A percentile compares a stretch with the other conserved stretches of the same genome.
These are phyloP conservation scores for fruit fly (Drosophila melanogaster) DNA, from an alignment of 1,140 invertebrate genomes.

Conservation along the genomic window Release_6_plus_ISO1_MT NT_033777.3:16490001-16490500, in stretches of 20 bases:
- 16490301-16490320: conserved; percentile 55
- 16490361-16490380: conserved; percentile 63
- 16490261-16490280: conserved; percentile 89
- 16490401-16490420: conserved; percentile 67
- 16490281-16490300: conserved; percentile 63
- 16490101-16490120: conserved; percentile 91
- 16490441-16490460: conserved; percentile 87
- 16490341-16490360: conserved; percentile 65
- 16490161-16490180: conserved; percentile 89
- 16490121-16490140: conserved; percentile 87
- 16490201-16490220: conserved; percentile 92
- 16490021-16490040: conserved; percentile 91
- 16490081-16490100: conserved; percentile 93
- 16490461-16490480: conserved; percentile 91
- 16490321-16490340: conserved; percentile 58
- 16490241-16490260: conserved; percentile 91
- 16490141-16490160: conserved; percentile 91
- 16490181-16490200: conserved; percentile 91
- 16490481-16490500: conserved; percentile 91
- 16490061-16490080: conserved; percentile 95
- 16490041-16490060: conserved; percentile 90
- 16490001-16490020: conserved; percentile 89
- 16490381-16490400: conserved; percentile 2
- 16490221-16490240: conserved; percentile 90
- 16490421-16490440: conserved; percentile 77